A percentile compares a stretch with the other conserved stretches of the same genome.
Evolutionary conservation across 2,888 invertebrate species (phyloP).

Genomic region (Spicauda simplicius): DNA sequence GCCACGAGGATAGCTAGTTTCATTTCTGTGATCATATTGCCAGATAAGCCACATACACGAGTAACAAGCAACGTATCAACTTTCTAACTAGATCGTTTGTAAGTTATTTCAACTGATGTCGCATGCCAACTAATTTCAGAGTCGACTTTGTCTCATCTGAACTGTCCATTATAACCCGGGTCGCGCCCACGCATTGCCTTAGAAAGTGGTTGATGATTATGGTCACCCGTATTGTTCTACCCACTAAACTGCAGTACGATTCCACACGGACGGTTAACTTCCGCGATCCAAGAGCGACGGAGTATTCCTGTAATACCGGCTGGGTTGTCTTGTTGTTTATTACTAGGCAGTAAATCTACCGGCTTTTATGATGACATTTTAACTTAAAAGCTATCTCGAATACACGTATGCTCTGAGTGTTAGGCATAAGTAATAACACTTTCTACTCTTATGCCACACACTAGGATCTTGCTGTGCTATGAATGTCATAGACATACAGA

Average conservation of each 20-base stretch:
- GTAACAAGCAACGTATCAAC: slow-evolving; percentile 21
- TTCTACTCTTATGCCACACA: too few species aligned
- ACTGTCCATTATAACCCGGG: too few species aligned
- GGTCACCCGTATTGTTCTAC: slow-evolving; percentile 6
- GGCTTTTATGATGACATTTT: too few species aligned
- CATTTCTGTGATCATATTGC: slow-evolving; percentile 1
- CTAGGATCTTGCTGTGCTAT: too few species aligned
- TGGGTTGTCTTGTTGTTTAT: neutral
- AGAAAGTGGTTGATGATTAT: slow-evolving; percentile 6
- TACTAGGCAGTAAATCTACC: neutral
- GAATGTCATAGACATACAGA: too few species aligned
- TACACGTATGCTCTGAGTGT: too few species aligned
- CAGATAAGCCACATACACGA: slow-evolving; percentile 15
- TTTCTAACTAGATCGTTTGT: slow-evolving; percentile 28
- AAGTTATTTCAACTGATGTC: slow-evolving; percentile 18
- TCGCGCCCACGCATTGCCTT: slow-evolving; percentile 1
- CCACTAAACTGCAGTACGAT: neutral
- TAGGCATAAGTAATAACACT: too few species aligned
- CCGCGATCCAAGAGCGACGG: neutral
- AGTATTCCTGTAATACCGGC: neutral
- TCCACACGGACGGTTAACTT: slow-evolving; percentile 1
- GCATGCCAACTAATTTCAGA: slow-evolving; percentile 28
- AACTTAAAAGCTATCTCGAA: too few species aligned
- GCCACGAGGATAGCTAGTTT: neutral
- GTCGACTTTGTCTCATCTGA: slow-evolving; percentile 15